Evolutionary conservation across 2,113 vertebrate genomes (phyloP).

Genomic region (Thymallus thymallus): DNA sequence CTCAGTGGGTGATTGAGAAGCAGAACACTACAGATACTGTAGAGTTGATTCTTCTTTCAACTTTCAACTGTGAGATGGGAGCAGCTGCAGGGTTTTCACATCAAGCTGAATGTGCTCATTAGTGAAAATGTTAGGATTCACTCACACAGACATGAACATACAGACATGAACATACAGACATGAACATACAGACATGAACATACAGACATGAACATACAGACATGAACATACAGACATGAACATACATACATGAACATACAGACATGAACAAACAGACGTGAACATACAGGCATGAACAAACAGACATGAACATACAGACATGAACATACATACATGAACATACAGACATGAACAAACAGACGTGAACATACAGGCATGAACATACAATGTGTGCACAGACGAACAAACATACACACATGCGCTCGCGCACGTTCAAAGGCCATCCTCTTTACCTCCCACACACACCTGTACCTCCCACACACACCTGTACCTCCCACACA

Average conservation of each 20-base stretch:
- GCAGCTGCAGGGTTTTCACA: too few species aligned
- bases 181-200: background rate
- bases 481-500: too few species aligned
- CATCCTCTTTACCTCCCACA: too few species aligned
- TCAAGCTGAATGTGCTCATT: background rate
- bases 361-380: background rate
- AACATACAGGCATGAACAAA: too few species aligned
- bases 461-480: too few species aligned
- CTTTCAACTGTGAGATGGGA: slow-evolving; percentile 11
- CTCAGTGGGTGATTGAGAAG: slow-evolving; percentile 18
- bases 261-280: too few species aligned
- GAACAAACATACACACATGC: too few species aligned
- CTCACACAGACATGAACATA: slow-evolving; percentile 19
- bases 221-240: background rate
- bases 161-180: background rate
- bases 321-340: background rate
- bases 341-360: background rate
- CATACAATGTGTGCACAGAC: too few species aligned
- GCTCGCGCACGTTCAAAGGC: too few species aligned
- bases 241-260: background rate
- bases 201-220: background rate
- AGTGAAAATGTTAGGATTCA: background rate
- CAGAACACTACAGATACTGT: slow-evolving; percentile 6
- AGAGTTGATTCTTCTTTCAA: slow-evolving; percentile 15
- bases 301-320: too few species aligned